A percentile compares a stretch with the other conserved stretches of the same genome.
phyloP scores from a whole-genome alignment of 1,140 invertebrate genomes.

The Atopsyche davidsoni region DNA sequence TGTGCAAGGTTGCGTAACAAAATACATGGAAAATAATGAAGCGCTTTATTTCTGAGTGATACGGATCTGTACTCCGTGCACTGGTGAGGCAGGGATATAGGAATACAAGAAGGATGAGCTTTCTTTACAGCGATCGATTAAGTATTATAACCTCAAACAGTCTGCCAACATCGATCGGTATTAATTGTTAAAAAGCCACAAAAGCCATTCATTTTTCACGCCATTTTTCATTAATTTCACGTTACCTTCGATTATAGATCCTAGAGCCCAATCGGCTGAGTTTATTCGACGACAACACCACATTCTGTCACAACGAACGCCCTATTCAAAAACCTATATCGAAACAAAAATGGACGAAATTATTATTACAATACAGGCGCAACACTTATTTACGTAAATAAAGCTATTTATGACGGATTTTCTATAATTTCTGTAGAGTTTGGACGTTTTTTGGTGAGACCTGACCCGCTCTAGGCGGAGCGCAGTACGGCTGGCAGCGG shows the following conservation, averaged over 20 bases:
- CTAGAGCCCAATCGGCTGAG: constrained; percentile 24
- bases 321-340: too few relatives aligned
- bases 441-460: background rate
- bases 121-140: background rate
- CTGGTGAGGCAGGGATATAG: background rate
- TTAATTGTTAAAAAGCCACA: too few relatives aligned
- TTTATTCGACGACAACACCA: constrained; percentile 29
- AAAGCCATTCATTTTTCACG: constrained; percentile 11
- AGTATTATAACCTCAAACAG: background rate
- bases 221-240: constrained; percentile 2
- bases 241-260: constrained; percentile 12
- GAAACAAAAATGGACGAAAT: too few relatives aligned
- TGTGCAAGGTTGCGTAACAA: too few relatives aligned
- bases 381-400: background rate
- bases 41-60: too few relatives aligned
- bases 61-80: too few relatives aligned
- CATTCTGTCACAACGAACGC: constrained; percentile 5
- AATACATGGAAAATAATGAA: too few relatives aligned
- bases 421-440: background rate
- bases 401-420: background rate
- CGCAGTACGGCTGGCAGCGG: constrained; percentile 7
- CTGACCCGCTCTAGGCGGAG: constrained; percentile 26
- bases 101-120: background rate
- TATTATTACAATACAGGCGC: constrained; percentile 3
- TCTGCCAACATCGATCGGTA: too few relatives aligned